Base-by-base conservation (phyloP, 2,113 vertebrate genomes). In the Petrocephalus microphthalmus region DNA sequence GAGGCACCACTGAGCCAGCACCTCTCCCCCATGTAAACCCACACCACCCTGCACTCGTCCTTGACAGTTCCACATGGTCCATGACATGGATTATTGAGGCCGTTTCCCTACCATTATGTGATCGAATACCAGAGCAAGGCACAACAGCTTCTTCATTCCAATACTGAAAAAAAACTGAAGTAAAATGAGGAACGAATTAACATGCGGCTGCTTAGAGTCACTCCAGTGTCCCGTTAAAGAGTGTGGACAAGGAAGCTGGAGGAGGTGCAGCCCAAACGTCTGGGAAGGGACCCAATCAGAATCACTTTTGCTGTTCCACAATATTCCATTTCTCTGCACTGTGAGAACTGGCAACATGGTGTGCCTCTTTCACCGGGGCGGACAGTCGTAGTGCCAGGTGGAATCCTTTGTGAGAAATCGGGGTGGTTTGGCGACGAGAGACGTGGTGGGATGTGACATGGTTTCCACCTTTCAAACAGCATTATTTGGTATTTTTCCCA, bases 111-210 rank as follows among this genome's bases (percentile, higher is more conserved):
- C 88, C 51, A 53, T 71, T 15, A n/a, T 37, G 33, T 89, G 49
- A 45, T 60, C 17, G 20, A 37, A 94, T 93, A 95, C 92, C 93
- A 95, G 94, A 95, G 95, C 93, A 96, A 96, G 95, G 95, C 95
- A 96, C 95, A 94, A 95, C 94, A 95, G 94, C 94, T 95, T 95
- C 94, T 95, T 94, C 89, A 94, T 93, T 92, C 92, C 91, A 94
- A 93, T 93, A 91, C 91, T 57, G 85, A 82, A 84, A 53, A 53
- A 90, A 64, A 84, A 93, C 91, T 85, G 90, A 91, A 89, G 90
- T 25, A 90, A 93, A 94, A n/a, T n/a, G 33, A 88, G 90, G 93
- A 94, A 93, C 25, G 90, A 94, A 83, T 89, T 71, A 88, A 90
- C 88, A n/a, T 15, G 52, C 22, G 82, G 47, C 84, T 51, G 11